These are phyloP conservation scores for Apostichopus leukothele DNA, from an alignment of 53 echinoderm and acorn worm genomes.

Conservation along the genomic window DNA sequence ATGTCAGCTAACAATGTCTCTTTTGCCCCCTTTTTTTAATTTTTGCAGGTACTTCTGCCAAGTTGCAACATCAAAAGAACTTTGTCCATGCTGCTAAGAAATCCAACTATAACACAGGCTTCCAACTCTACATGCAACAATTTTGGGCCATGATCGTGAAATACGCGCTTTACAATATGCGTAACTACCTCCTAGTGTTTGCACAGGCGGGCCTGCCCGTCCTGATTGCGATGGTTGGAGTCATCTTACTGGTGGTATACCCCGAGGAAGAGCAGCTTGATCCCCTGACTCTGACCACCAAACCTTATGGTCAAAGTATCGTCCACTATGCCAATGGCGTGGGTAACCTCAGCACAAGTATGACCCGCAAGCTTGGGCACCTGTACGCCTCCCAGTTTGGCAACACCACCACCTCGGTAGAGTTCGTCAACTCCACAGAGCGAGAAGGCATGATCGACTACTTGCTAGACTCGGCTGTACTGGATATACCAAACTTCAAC, in stretches of 20 bases:
- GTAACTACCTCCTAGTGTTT: conserved; percentile 67
- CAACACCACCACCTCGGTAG: conserved; percentile 3
- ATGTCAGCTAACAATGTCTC: background rate
- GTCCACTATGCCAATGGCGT: conserved; percentile 32
- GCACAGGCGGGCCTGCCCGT: conserved; percentile 69
- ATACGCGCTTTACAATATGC: conserved; percentile 70
- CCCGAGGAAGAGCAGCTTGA: conserved; percentile 24
- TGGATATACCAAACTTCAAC: conserved; percentile 53
- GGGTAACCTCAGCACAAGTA: conserved; percentile 15
- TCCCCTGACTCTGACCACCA: conserved; percentile 24
- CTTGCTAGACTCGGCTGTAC: conserved; percentile 41
- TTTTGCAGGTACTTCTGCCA: background rate
- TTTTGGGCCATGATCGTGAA: conserved; percentile 84
- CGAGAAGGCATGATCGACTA: conserved; percentile 49
- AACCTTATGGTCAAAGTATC: conserved; percentile 16
- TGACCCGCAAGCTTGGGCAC: conserved; percentile 1
- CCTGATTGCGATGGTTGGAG: conserved; percentile 52
- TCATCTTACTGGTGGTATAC: conserved; percentile 41
- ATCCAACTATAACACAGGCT: conserved; percentile 61
- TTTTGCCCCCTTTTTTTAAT: background rate
- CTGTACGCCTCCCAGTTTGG: conserved; percentile 42
- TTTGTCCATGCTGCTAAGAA: conserved; percentile 34
- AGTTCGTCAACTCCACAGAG: background rate
- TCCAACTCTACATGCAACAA: conserved; percentile 72
- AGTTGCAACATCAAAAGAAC: background rate